Percentiles rank a stretch among this genome's conserved stretches.
Conservation (phyloP, 2,888 invertebrate genomes). For the Apamea monoglypha region DNA sequence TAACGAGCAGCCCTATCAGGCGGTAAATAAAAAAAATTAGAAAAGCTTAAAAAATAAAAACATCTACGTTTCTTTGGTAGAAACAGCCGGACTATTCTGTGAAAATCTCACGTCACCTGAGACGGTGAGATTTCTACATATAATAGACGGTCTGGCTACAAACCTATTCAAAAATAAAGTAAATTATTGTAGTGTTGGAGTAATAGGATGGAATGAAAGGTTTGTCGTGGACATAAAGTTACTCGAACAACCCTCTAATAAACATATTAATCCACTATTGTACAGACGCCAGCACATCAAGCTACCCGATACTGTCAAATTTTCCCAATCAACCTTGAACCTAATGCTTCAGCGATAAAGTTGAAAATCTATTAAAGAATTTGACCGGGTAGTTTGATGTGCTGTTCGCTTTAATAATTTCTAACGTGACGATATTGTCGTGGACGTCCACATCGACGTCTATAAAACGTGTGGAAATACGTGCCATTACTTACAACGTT, state of each 20-base stretch:
- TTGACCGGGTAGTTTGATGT: too few relatives aligned
- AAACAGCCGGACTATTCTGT: too few relatives aligned
- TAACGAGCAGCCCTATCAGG: background rate
- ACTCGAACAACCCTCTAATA: background rate
- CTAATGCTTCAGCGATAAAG: too few relatives aligned
- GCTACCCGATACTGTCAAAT: too few relatives aligned
- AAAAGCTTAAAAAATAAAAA: background rate
- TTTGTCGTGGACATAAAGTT: background rate
- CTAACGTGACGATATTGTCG: background rate
- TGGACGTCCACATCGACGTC: background rate
- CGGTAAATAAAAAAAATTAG: background rate
- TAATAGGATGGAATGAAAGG: background rate
- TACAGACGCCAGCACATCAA: too few relatives aligned
- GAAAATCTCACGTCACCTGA: too few relatives aligned
- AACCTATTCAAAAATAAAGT: background rate
- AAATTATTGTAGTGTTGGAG: background rate
- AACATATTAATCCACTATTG: background rate
- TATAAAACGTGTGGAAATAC: background rate
- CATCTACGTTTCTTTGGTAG: background rate
- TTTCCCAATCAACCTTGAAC: too few relatives aligned
- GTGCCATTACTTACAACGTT: background rate
- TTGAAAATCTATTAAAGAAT: too few relatives aligned
- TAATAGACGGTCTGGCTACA: background rate
- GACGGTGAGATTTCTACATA: too few relatives aligned
- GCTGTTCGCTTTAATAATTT: background rate